These are phyloP conservation scores for Hephaestus fuliginosus DNA, from an alignment of 2,797 vertebrate genomes.

Conservation along the genomic window DNA sequence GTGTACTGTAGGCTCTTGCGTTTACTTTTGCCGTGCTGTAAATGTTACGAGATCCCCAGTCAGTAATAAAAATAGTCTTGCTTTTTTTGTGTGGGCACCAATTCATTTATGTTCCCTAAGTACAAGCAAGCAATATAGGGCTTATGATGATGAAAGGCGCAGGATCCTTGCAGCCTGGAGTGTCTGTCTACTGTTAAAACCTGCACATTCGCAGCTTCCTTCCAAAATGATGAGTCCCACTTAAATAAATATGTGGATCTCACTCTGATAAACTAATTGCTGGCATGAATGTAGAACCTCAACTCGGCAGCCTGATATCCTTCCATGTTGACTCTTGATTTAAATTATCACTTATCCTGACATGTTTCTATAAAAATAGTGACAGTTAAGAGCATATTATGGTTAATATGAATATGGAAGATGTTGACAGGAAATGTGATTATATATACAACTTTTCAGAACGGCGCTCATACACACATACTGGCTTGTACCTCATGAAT, in stretches of 20 bases:
- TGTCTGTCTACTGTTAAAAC: slow-evolving; percentile 34
- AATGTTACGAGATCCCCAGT: slow-evolving; percentile 65
- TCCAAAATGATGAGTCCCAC: slow-evolving; percentile 35
- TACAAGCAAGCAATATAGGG: slow-evolving; percentile 6
- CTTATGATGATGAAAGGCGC: slow-evolving; percentile 58
- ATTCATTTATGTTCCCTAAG: slow-evolving; percentile 57
- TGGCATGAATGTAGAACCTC: not conserved
- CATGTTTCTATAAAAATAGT: slow-evolving; percentile 31
- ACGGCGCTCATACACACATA: not conserved
- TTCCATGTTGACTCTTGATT: slow-evolving; percentile 18
- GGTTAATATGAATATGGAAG: not conserved
- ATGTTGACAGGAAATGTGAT: slow-evolving; percentile 19
- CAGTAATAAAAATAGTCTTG: slow-evolving; percentile 35
- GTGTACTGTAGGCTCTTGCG: slow-evolving; percentile 15
- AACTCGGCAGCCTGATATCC: not conserved
- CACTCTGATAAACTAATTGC: slow-evolving; percentile 33
- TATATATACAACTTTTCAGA: not conserved
- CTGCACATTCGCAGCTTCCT: slow-evolving; percentile 37
- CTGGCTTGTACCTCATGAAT: not conserved
- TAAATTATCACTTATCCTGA: slow-evolving; percentile 16
- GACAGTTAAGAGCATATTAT: not conserved
- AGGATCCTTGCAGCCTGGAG: slow-evolving; percentile 41
- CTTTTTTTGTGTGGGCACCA: slow-evolving; percentile 39
- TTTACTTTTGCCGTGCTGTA: slow-evolving; percentile 56
- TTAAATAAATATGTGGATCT: slow-evolving; percentile 27